Conservation (phyloP, 2,797 vertebrate species). For the Scarus forsteni region DNA sequence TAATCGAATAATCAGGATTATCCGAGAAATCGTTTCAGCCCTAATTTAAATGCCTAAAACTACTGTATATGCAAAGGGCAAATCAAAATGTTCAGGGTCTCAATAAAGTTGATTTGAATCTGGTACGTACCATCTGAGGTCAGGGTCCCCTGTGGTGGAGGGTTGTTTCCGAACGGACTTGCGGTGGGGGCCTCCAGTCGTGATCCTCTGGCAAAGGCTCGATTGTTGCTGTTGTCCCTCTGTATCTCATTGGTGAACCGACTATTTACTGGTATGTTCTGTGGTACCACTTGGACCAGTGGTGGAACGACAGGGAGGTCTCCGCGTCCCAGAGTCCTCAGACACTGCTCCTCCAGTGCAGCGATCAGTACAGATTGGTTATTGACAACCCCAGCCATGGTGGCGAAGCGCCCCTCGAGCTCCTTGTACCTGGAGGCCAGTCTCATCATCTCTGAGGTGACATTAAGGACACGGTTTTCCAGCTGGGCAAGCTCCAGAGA, state of each 20-base stretch:
- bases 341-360: constrained; percentile 93
- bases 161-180: constrained; percentile 90
- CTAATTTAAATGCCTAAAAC: no score
- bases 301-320: constrained; percentile 91
- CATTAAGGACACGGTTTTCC: constrained; percentile 97
- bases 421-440: constrained; percentile 95
- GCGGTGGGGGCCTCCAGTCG: constrained; percentile 87
- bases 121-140: constrained; percentile 89
- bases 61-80: no score
- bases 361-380: constrained; percentile 96
- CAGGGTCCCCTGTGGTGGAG: constrained; percentile 88
- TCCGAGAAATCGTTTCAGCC: no score
- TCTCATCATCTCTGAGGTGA: constrained; percentile 95
- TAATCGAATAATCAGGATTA: no score
- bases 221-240: constrained; percentile 86
- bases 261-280: constrained; percentile 89
- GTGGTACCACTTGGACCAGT: constrained; percentile 96
- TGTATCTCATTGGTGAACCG: constrained; percentile 96
- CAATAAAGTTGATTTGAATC: not conserved
- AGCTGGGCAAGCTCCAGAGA: constrained; percentile 95
- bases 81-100: no score
- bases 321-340: constrained; percentile 87
- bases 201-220: constrained; percentile 88
- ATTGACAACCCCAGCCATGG: constrained; percentile 93
- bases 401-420: constrained; percentile 90